Percentiles rank a stretch among this genome's conserved stretches.
Evolutionary conservation across 2,888 invertebrate species (phyloP).

Genomic region (Epistrophe eligans): DNA sequence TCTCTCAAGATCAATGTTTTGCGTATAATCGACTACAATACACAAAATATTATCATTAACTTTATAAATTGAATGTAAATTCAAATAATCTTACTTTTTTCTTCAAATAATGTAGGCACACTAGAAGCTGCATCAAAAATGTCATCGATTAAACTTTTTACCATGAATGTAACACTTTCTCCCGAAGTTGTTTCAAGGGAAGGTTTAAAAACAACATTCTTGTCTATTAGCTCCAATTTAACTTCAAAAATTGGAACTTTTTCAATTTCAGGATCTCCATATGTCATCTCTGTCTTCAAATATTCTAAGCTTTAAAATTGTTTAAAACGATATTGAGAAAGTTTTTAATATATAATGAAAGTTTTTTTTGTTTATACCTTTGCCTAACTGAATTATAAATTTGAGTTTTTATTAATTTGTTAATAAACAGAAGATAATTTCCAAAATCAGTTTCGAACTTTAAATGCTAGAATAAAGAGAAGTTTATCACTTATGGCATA

Average conservation of each 20-base stretch:
- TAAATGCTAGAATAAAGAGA: background rate
- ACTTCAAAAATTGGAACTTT: constrained; percentile 90
- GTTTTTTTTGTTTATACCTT: constrained; percentile 19
- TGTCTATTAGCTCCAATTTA: constrained; percentile 89
- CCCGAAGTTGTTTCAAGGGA: constrained; percentile 88
- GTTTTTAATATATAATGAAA: background rate
- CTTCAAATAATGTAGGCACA: constrained; percentile 46
- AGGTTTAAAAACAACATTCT: constrained; percentile 90
- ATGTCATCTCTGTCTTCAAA: constrained; percentile 82
- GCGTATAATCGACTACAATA: constrained; percentile 32
- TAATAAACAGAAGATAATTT: constrained; percentile 48
- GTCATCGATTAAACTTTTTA: constrained; percentile 80
- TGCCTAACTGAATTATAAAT: constrained; percentile 45
- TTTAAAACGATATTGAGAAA: background rate
- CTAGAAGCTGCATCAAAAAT: constrained; percentile 51
- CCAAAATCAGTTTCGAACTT: constrained; percentile 5
- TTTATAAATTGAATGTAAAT: no score
- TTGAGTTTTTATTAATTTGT: constrained; percentile 38
- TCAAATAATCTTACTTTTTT: constrained; percentile 15
- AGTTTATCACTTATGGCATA: no score
- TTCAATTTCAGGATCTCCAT: background rate
- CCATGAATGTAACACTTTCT: constrained; percentile 88
- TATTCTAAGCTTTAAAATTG: constrained; percentile 79
- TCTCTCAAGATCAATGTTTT: constrained; percentile 10
- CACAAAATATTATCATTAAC: background rate